phyloP scores from a whole-genome alignment of 2,113 vertebrate species.

The Psophia crepitans region DNA sequence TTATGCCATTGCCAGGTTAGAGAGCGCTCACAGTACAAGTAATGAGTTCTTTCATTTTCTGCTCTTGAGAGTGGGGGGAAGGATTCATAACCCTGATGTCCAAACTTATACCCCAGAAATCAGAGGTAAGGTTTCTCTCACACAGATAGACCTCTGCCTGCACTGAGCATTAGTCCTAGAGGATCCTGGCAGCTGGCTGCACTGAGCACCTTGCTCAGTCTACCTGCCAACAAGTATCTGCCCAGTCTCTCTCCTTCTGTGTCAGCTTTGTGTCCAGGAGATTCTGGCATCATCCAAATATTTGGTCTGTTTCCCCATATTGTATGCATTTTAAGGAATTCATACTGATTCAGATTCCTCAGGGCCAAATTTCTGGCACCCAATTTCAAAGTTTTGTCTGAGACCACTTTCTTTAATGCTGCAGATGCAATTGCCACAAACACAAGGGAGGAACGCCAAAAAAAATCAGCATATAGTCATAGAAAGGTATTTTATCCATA shows the following conservation, averaged over 20 bases:
- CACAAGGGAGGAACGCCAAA: not conserved
- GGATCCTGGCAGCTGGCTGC: not conserved
- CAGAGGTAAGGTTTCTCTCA: not conserved
- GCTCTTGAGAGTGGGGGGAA: not conserved
- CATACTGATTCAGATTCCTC: not conserved
- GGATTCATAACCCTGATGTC: not conserved
- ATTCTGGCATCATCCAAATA: not conserved
- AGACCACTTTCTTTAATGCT: not conserved
- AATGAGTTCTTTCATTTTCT: not conserved
- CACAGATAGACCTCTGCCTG: not conserved
- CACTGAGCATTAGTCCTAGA: not conserved
- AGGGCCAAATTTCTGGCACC: not conserved
- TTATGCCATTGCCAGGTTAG: not conserved
- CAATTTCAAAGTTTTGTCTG: not conserved
- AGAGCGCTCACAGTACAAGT: not conserved
- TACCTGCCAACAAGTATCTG: not conserved
- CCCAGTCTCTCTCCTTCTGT: not conserved
- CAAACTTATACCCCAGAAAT: not conserved
- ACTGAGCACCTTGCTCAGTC: fast-evolving
- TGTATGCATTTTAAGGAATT: not conserved
- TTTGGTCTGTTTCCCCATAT: not conserved
- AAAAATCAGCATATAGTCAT: not conserved
- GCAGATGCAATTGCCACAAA: not conserved
- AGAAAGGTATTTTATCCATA: not conserved
- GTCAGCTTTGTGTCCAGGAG: not conserved